A percentile compares a stretch with the other conserved stretches of the same genome.
Evolutionary conservation across 2,888 invertebrate genomes (phyloP).

Genomic region (Busseola fusca): DNA sequence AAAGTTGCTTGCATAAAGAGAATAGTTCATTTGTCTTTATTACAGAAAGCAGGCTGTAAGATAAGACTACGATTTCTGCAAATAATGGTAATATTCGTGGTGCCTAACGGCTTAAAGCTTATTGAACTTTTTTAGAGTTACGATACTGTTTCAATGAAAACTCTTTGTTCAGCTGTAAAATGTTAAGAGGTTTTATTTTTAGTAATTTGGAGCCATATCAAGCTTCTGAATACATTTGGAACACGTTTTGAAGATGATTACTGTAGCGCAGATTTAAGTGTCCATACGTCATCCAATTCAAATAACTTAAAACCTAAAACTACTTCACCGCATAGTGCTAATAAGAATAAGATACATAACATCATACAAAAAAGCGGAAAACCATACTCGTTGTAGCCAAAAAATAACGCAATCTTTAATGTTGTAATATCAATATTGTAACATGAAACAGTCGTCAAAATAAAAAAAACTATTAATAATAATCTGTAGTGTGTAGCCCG

Average conservation of each 20-base stretch:
- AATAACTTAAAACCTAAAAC: neutral
- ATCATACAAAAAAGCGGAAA: constrained; percentile 33
- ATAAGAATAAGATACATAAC: constrained; percentile 12
- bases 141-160: constrained; percentile 11
- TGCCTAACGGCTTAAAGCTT: constrained; percentile 8
- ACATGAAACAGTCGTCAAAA: constrained; percentile 27
- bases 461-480: constrained; percentile 29
- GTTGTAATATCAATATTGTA: constrained; percentile 24
- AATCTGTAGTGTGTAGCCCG: constrained; percentile 5
- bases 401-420: constrained; percentile 21
- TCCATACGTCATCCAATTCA: neutral
- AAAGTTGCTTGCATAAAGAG: constrained; percentile 22
- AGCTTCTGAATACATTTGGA: neutral
- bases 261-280: neutral
- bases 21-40: constrained; percentile 21
- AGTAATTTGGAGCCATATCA: too few species aligned
- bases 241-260: neutral
- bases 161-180: constrained; percentile 3
- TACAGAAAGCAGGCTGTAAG: constrained; percentile 17
- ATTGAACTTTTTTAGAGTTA: constrained; percentile 25
- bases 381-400: neutral
- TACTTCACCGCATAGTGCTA: neutral
- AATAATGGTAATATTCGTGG: constrained; percentile 18
- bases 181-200: neutral
- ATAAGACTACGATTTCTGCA: constrained; percentile 12